These are phyloP conservation scores for Subacronicta megacephala DNA, from an alignment of 2,888 invertebrate genomes.

Conservation along the genomic window DNA sequence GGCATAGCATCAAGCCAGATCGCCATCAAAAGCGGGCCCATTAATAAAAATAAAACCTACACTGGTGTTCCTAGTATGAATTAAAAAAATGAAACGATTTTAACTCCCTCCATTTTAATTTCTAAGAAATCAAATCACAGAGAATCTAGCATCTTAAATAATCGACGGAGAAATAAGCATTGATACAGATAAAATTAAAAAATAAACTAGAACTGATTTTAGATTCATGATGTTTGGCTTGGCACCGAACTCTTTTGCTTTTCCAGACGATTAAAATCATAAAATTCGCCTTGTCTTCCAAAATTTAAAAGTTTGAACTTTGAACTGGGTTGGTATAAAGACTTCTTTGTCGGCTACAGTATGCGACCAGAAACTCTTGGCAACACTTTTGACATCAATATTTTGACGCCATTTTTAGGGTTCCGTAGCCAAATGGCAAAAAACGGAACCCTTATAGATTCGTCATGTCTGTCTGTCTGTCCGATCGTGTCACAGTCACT, in stretches of 20 bases:
- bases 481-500: too few relatives aligned
- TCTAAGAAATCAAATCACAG: background rate
- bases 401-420: constrained; percentile 21
- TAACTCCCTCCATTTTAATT: background rate
- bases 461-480: too few relatives aligned
- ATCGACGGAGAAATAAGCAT: background rate
- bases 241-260: constrained; percentile 1
- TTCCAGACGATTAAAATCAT: constrained; percentile 33
- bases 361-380: constrained; percentile 28
- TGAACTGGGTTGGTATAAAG: constrained; percentile 11
- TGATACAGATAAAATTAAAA: constrained; percentile 3
- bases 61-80: too few relatives aligned
- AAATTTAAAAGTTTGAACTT: constrained; percentile 1
- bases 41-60: too few relatives aligned
- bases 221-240: constrained; percentile 8
- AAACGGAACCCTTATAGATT: too few relatives aligned
- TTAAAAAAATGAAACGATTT: background rate
- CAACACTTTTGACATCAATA: constrained; percentile 37
- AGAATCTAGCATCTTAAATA: background rate
- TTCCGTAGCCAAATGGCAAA: too few relatives aligned
- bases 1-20: too few relatives aligned
- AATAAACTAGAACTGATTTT: constrained; percentile 3
- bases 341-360: constrained; percentile 16
- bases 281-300: constrained; percentile 4
- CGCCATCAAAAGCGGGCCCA: too few relatives aligned